Percentiles rank a stretch among this genome's conserved stretches.
Evolutionary conservation across 2,797 vertebrate genomes (phyloP).

Genomic region (Manis pentadactyla): DNA sequence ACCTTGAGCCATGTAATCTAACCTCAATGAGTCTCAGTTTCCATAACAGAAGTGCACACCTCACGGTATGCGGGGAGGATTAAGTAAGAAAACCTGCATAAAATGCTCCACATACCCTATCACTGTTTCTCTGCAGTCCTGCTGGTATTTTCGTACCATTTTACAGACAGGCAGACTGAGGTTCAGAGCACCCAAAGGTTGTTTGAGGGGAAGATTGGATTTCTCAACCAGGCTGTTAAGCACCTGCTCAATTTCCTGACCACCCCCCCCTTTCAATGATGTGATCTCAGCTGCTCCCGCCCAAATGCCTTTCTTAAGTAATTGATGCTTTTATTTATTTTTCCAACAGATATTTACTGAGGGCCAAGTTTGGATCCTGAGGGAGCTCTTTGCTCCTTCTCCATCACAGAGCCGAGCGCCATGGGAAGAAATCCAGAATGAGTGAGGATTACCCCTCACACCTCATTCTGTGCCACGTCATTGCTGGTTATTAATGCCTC

Average conservation of each 20-base stretch:
- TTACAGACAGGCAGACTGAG: conserved; percentile 32
- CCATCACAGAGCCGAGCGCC: background rate
- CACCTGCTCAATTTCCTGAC: background rate
- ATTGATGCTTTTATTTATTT: background rate
- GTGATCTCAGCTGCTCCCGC: background rate
- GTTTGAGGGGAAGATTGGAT: background rate
- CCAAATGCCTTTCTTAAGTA: background rate
- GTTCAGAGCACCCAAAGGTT: background rate
- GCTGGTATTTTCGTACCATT: background rate
- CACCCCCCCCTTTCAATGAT: background rate
- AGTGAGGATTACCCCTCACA: background rate
- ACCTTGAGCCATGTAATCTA: background rate
- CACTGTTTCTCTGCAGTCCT: background rate
- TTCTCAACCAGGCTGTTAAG: background rate
- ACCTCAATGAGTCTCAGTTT: background rate
- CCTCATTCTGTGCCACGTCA: background rate
- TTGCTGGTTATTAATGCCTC: background rate
- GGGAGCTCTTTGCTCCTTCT: background rate
- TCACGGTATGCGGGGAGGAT: background rate
- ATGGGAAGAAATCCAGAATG: background rate
- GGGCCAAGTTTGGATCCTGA: background rate
- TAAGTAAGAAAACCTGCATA: background rate
- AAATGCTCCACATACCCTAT: background rate
- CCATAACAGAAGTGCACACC: background rate
- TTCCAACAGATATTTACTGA: background rate